These are phyloP conservation scores for Erebia aethiops DNA, from an alignment of 2,888 invertebrate genomes.

Conservation along the genomic window DNA sequence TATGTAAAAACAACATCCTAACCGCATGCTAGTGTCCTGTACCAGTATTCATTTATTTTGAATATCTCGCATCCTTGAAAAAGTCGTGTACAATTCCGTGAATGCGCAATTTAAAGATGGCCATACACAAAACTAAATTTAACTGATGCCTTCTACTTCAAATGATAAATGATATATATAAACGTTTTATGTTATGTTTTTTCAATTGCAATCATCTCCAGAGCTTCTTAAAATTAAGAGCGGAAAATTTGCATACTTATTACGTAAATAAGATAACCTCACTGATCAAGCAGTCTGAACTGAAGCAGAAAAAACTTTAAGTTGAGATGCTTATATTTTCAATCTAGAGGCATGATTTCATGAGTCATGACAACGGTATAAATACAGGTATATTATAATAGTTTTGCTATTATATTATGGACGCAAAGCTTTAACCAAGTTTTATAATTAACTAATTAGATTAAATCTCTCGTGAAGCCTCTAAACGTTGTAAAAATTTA, in stretches of 20 bases:
- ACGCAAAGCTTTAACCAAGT: too few relatives aligned
- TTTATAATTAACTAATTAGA: too few relatives aligned
- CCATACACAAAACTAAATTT: conserved; percentile 59
- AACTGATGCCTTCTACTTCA: conserved; percentile 40
- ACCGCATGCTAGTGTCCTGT: conserved; percentile 10
- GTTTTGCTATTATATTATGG: too few relatives aligned
- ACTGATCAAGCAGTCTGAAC: not conserved
- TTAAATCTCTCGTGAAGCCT: too few relatives aligned
- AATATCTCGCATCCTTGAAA: too few relatives aligned
- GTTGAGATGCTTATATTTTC: too few relatives aligned
- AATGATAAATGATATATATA: not conserved
- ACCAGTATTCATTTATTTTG: not conserved
- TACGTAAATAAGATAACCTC: not conserved
- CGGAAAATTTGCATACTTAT: not conserved
- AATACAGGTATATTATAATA: too few relatives aligned
- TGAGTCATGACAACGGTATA: too few relatives aligned
- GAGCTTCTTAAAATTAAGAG: not conserved
- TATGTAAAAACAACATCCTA: not conserved
- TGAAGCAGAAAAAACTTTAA: not conserved
- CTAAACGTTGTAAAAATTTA: too few relatives aligned
- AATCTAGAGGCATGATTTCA: too few relatives aligned
- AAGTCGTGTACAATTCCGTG: conserved; percentile 64
- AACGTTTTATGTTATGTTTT: conserved; percentile 7
- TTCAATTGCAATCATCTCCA: conserved; percentile 2
- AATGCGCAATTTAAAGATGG: conserved; percentile 63